A percentile compares a stretch with the other conserved stretches of the same genome.
Conservation (phyloP, 1,140 invertebrate species). For the Aphidius gifuensis region DNA sequence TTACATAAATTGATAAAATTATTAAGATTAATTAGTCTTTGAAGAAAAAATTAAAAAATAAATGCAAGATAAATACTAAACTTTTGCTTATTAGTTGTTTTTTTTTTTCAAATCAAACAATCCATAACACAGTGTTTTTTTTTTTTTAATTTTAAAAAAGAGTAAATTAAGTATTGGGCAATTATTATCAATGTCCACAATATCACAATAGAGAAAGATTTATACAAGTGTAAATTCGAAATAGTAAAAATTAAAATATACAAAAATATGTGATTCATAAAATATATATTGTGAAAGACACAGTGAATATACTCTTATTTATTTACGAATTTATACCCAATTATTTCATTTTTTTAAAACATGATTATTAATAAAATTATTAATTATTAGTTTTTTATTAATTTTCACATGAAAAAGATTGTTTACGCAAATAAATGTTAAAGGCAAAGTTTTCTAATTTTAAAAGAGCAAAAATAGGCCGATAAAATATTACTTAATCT, state of each 20-base stretch:
- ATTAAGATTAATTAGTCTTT: conserved; percentile 24
- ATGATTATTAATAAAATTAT: not conserved
- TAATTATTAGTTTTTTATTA: too few relatives aligned
- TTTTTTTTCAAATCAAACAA: not conserved
- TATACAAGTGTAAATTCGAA: too few relatives aligned
- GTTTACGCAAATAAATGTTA: conserved; percentile 8
- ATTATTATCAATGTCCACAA: too few relatives aligned
- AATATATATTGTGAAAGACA: too few relatives aligned
- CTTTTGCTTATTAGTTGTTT: not conserved
- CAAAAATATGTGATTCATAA: too few relatives aligned
- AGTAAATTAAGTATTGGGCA: too few relatives aligned
- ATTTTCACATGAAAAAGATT: not conserved
- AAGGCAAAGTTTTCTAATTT: not conserved
- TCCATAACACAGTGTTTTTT: too few relatives aligned
- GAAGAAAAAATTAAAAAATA: conserved; percentile 20
- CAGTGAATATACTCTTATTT: not conserved
- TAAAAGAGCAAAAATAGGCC: not conserved
- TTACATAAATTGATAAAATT: conserved; percentile 9
- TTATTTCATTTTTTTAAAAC: not conserved
- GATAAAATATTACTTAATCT: not conserved
- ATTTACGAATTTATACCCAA: conserved; percentile 13
- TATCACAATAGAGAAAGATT: too few relatives aligned
- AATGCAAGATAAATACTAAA: conserved; percentile 7
- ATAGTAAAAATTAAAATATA: too few relatives aligned
- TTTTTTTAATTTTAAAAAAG: too few relatives aligned